Conservation (phyloP, 2,888 invertebrate species). For the Caenorhabditis imperialis region DNA sequence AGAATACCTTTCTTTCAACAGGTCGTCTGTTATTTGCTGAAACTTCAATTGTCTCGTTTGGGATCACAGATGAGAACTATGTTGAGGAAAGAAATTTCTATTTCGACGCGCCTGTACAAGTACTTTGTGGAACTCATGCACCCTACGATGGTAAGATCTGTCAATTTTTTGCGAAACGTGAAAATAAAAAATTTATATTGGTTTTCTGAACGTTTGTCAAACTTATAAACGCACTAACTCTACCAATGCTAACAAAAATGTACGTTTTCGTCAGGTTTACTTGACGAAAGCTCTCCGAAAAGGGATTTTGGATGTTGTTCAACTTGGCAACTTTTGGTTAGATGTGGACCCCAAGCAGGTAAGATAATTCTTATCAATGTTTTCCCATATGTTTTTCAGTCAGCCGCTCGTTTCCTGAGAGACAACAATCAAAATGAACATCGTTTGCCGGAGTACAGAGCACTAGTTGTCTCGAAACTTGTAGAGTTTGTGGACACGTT, state of each 20-base stretch:
- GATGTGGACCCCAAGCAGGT: conserved; percentile 47
- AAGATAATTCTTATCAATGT: too few relatives aligned
- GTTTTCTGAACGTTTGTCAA: too few relatives aligned
- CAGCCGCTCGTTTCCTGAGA: conserved; percentile 8
- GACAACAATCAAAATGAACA: conserved; percentile 27
- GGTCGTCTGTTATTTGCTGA: conserved; percentile 32
- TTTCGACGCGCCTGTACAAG: conserved; percentile 89
- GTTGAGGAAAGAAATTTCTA: conserved; percentile 88
- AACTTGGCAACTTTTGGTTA: conserved; percentile 47
- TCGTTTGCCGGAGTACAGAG: conserved; percentile 39
- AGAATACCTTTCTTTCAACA: background rate
- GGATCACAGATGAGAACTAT: conserved; percentile 80
- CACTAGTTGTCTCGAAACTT: conserved; percentile 45
- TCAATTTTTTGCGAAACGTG: too few relatives aligned
- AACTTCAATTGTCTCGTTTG: conserved; percentile 21
- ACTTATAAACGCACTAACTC: too few relatives aligned
- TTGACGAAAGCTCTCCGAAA: conserved; percentile 48
- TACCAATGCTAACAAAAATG: too few relatives aligned
- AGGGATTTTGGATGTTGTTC: conserved; percentile 36
- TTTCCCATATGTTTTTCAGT: conserved; percentile 35
- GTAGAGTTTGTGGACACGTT: conserved; percentile 50
- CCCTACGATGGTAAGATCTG: conserved; percentile 86
- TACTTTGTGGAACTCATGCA: conserved; percentile 91
- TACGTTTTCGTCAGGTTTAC: conserved; percentile 44
- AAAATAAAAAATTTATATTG: too few relatives aligned